Conservation (phyloP, 2,888 invertebrate genomes). For the Axea sp. region DNA sequence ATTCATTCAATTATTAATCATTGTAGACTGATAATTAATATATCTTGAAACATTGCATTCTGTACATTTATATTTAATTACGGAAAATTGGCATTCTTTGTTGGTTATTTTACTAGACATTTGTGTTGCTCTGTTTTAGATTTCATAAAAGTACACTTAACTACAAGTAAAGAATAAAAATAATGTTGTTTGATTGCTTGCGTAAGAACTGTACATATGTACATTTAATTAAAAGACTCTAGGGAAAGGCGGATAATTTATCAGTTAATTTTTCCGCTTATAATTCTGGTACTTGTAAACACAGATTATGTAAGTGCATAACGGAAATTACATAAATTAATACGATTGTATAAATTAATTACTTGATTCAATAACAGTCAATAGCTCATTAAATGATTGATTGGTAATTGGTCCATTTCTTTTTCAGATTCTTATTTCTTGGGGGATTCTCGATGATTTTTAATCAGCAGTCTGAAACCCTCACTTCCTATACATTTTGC, state of each 20-base stretch:
- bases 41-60: too few relatives aligned
- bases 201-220: conserved; percentile 21
- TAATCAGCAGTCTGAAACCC: too few relatives aligned
- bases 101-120: too few relatives aligned
- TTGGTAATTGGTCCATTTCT: conserved; percentile 25
- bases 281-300: conserved; percentile 52
- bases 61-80: too few relatives aligned
- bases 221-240: conserved; percentile 41
- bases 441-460: too few relatives aligned
- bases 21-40: too few relatives aligned
- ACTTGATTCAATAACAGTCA: conserved; percentile 23
- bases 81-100: too few relatives aligned
- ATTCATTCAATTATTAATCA: too few relatives aligned
- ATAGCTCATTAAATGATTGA: conserved; percentile 30
- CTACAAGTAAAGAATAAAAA: conserved; percentile 27
- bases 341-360: conserved; percentile 35
- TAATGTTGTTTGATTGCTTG: conserved; percentile 26
- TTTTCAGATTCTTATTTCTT: too few relatives aligned
- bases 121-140: too few relatives aligned
- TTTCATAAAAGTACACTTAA: conserved; percentile 11
- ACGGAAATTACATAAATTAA: conserved; percentile 48
- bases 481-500: too few relatives aligned
- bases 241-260: conserved; percentile 47
- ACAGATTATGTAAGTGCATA: conserved; percentile 35
- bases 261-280: conserved; percentile 37